Evolutionary conservation across 2,113 vertebrate genomes (phyloP).

Genomic region (Cricetomys ansorgei): DNA sequence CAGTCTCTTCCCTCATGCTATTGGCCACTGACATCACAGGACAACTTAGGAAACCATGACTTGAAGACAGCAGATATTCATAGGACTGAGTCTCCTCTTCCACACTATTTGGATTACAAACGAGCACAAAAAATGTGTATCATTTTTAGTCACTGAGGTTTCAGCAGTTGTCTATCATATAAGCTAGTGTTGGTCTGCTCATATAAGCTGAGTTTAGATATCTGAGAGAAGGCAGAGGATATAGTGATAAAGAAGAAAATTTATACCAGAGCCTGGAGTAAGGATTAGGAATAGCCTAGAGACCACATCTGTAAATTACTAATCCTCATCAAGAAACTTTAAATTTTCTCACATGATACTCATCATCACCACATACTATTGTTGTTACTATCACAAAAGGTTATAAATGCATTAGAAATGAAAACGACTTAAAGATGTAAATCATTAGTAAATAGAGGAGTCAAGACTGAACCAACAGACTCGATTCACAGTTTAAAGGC

Average conservation of each 20-base stretch:
- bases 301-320: neutral
- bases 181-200: conserved; percentile 8
- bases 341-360: conserved; percentile 24
- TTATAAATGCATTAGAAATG: conserved; percentile 28
- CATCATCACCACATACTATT: neutral
- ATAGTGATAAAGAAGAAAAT: conserved; percentile 14
- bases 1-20: neutral
- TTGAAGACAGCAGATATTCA: neutral
- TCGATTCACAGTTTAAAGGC: neutral
- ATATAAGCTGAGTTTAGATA: conserved; percentile 27
- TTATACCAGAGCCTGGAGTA: neutral
- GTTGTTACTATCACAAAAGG: neutral
- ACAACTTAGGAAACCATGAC: neutral
- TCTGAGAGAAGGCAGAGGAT: neutral
- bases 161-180: conserved; percentile 37
- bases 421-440: conserved; percentile 46
- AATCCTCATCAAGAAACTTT: conserved; percentile 42
- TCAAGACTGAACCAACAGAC: neutral
- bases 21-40: neutral
- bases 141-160: conserved; percentile 19
- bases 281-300: neutral
- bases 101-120: conserved; percentile 15
- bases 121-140: conserved; percentile 19
- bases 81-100: neutral
- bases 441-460: neutral